These are phyloP conservation scores for Branchinecta lynchi DNA, from an alignment of 1,140 invertebrate genomes.

Conservation along the genomic window DNA sequence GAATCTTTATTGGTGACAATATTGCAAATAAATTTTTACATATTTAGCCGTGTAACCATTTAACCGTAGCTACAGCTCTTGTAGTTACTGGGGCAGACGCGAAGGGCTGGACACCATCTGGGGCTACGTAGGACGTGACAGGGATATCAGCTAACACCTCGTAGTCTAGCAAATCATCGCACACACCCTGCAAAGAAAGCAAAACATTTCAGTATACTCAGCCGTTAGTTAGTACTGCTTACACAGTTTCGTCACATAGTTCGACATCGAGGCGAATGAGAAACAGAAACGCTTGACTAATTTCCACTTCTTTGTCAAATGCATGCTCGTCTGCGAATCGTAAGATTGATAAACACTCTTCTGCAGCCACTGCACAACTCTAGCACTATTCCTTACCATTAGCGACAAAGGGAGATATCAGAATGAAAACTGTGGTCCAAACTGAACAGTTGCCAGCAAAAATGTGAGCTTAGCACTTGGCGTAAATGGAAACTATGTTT, in stretches of 20 bases:
- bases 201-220: not conserved
- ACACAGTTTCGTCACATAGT: not conserved
- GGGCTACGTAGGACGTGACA: slow-evolving; percentile 55
- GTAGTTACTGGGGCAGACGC: slow-evolving; percentile 52
- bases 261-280: not conserved
- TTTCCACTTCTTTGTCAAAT: not conserved
- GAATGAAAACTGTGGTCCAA: no score
- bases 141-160: slow-evolving; percentile 57
- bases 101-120: slow-evolving; percentile 54
- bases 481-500: no score
- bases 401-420: no score
- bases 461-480: no score
- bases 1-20: no score
- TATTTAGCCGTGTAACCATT: slow-evolving; percentile 2
- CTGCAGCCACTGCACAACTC: no score
- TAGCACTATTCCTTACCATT: no score
- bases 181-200: slow-evolving; percentile 45
- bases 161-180: slow-evolving; percentile 58
- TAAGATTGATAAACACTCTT: no score
- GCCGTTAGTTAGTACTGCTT: not conserved
- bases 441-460: no score
- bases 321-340: not conserved
- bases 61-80: slow-evolving; percentile 33
- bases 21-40: not conserved
- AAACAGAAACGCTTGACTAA: not conserved